Conservation (phyloP, 2,113 vertebrate genomes). For the Nothobranchius kuhntae region DNA sequence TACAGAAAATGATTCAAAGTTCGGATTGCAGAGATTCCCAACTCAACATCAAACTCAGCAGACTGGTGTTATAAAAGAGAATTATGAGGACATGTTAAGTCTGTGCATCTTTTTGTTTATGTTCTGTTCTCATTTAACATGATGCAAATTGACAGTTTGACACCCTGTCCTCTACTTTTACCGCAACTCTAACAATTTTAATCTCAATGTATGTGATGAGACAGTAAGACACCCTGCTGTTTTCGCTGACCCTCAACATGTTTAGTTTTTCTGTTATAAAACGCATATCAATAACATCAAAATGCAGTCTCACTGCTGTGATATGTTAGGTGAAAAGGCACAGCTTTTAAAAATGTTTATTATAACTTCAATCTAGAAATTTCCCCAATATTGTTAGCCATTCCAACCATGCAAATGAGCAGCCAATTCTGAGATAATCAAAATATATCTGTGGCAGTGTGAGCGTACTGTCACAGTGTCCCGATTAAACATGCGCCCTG, state of each 20-base stretch:
- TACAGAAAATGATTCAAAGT: too few species aligned
- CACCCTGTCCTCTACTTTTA: background rate
- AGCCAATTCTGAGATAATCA: background rate
- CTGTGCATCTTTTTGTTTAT: background rate
- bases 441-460: slow-evolving; percentile 1
- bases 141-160: background rate
- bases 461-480: too few species aligned
- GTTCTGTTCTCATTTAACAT: background rate
- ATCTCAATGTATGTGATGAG: background rate
- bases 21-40: too few species aligned
- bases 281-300: background rate
- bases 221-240: background rate
- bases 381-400: slow-evolving; percentile 4
- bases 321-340: too few species aligned
- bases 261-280: background rate
- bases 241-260: background rate
- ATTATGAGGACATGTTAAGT: background rate
- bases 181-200: background rate
- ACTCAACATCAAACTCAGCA: too few species aligned
- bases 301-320: background rate
- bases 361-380: background rate
- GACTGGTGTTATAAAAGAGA: background rate
- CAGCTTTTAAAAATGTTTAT: too few species aligned
- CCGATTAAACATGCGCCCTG: too few species aligned
- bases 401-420: slow-evolving; percentile 7